A percentile compares a stretch with the other conserved stretches of the same genome.
These are phyloP conservation scores for Aplysia californica DNA, from an alignment of 1,140 invertebrate species.

Conservation along the genomic window DNA sequence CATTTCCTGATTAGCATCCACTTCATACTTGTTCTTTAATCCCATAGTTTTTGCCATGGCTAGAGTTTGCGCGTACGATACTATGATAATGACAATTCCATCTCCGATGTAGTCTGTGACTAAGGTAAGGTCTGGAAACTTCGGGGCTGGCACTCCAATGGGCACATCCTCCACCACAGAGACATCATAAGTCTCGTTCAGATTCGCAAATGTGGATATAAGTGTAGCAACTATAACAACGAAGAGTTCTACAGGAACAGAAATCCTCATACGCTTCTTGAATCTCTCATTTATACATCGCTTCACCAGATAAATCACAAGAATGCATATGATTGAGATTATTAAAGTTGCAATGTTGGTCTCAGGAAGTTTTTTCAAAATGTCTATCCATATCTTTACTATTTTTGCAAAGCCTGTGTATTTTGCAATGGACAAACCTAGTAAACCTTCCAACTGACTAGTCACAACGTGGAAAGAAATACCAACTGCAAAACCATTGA, in stretches of 20 bases:
- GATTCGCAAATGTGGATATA: slow-evolving; percentile 18
- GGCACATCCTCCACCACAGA: slow-evolving; percentile 36
- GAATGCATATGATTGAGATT: slow-evolving; percentile 56
- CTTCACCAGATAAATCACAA: slow-evolving; percentile 62
- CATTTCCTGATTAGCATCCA: slow-evolving; percentile 46
- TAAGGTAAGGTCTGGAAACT: slow-evolving; percentile 43
- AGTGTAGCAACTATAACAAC: slow-evolving; percentile 44
- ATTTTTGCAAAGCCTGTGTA: slow-evolving; percentile 58
- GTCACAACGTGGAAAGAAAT: slow-evolving; percentile 68
- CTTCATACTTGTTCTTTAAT: slow-evolving; percentile 59
- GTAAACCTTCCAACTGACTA: slow-evolving; percentile 65
- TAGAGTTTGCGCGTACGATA: slow-evolving; percentile 64
- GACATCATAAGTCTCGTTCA: slow-evolving; percentile 31
- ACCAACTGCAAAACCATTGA: slow-evolving; percentile 69
- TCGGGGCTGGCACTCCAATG: slow-evolving; percentile 46
- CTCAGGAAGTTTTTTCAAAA: slow-evolving; percentile 52
- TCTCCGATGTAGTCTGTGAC: slow-evolving; percentile 40
- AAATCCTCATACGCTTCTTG: slow-evolving; percentile 59
- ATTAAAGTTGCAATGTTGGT: slow-evolving; percentile 57
- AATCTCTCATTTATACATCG: slow-evolving; percentile 61
- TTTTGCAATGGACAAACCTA: slow-evolving; percentile 58
- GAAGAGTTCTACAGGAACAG: slow-evolving; percentile 66
- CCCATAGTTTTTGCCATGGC: slow-evolving; percentile 68
- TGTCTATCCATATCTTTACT: slow-evolving; percentile 55
- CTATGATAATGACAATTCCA: slow-evolving; percentile 54